Percentiles rank a stretch among this genome's conserved stretches.
Evolutionary conservation across 2,113 vertebrate genomes (phyloP).

Genomic region (Argyrosomus japonicus): DNA sequence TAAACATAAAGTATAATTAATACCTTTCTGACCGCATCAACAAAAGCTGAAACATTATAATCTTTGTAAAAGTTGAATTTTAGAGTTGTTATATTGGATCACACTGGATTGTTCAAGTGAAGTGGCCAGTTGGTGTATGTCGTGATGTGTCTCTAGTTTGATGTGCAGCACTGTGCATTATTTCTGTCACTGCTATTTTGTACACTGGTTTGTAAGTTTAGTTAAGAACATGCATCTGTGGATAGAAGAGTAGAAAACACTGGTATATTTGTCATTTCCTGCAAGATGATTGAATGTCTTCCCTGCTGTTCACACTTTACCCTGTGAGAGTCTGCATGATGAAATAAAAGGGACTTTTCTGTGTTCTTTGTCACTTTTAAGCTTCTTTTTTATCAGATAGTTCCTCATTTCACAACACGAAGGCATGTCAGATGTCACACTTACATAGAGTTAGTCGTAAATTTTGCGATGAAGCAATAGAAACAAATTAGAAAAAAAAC

Average conservation of each 20-base stretch:
- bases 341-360: slow-evolving; percentile 55
- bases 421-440: background rate
- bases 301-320: slow-evolving; percentile 32
- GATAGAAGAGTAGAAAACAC: slow-evolving; percentile 18
- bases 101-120: no score
- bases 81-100: no score
- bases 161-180: background rate
- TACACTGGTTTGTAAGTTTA: slow-evolving; percentile 35
- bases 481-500: slow-evolving; percentile 43
- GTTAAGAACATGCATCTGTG: slow-evolving; percentile 2
- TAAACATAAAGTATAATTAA: no score
- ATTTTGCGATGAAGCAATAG: slow-evolving; percentile 24
- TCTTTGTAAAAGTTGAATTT: no score
- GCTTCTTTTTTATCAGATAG: slow-evolving; percentile 6
- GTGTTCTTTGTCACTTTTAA: slow-evolving; percentile 2
- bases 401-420: slow-evolving; percentile 2
- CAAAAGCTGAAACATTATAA: no score
- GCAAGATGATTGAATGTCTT: slow-evolving; percentile 8
- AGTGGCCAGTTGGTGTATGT: background rate
- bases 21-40: no score
- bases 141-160: slow-evolving; percentile 17
- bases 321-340: slow-evolving; percentile 21
- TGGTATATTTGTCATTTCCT: slow-evolving; percentile 37
- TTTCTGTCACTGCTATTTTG: slow-evolving; percentile 26
- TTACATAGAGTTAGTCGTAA: slow-evolving; percentile 21